A percentile compares a stretch with the other conserved stretches of the same genome.
Evolutionary conservation across 2,113 vertebrate genomes (phyloP).

Genomic region (Gavia stellata): DNA sequence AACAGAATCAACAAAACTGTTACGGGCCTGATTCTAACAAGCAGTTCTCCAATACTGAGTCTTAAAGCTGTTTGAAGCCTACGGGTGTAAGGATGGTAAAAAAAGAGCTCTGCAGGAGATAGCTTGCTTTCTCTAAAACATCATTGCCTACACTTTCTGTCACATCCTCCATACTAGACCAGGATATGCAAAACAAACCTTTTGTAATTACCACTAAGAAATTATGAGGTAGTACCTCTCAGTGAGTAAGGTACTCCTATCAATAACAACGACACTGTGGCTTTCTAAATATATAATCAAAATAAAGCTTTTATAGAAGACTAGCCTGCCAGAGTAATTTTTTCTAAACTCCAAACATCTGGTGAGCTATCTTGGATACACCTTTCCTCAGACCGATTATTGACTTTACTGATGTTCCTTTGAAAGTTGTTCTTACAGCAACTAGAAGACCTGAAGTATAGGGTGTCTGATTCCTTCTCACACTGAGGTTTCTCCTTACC

Average conservation of each 20-base stretch:
- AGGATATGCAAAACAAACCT: background rate
- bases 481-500: background rate
- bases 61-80: background rate
- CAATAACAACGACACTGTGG: background rate
- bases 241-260: background rate
- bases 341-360: background rate
- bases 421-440: background rate
- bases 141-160: background rate
- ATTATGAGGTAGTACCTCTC: background rate
- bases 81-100: background rate
- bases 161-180: background rate
- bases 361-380: background rate
- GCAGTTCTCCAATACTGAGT: background rate
- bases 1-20: background rate
- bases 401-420: background rate
- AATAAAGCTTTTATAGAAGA: background rate
- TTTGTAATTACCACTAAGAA: background rate
- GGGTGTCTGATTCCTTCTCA: background rate
- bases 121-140: background rate
- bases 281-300: background rate
- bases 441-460: background rate
- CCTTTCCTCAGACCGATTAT: background rate
- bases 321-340: background rate
- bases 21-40: background rate
- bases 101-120: background rate